These are phyloP conservation scores for Drosophila histrio DNA, from an alignment of 2,888 invertebrate species.

Conservation along the genomic window DNA sequence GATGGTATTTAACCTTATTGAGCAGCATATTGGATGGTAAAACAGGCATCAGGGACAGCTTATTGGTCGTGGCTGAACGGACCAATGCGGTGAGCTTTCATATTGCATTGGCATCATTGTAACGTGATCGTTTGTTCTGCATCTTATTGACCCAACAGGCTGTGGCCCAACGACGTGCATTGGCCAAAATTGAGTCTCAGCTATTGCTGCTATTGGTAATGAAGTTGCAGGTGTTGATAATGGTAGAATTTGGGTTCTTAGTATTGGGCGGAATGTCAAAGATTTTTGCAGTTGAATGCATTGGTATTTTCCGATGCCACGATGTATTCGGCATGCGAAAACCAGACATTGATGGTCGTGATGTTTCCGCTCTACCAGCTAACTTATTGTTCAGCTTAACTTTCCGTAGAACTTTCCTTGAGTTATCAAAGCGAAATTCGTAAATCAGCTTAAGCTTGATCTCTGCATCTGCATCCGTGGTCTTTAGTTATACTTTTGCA, in stretches of 20 bases:
- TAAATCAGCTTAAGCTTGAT: slow-evolving; percentile 92
- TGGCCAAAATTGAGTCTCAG: slow-evolving; percentile 47
- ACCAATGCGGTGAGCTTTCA: slow-evolving; percentile 10
- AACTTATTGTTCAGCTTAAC: neutral
- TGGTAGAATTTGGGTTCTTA: too few species aligned
- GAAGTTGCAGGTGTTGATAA: neutral
- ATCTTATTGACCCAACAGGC: slow-evolving; percentile 60
- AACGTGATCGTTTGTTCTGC: slow-evolving; percentile 54
- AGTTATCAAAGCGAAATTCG: slow-evolving; percentile 90
- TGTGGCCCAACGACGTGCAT: slow-evolving; percentile 64
- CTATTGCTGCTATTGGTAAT: neutral
- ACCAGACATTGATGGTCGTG: neutral
- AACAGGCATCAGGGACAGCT: neutral
- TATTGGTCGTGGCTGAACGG: neutral
- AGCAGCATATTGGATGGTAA: neutral
- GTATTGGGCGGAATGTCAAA: neutral
- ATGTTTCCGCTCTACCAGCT: neutral
- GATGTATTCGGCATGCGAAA: neutral
- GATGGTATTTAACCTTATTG: neutral
- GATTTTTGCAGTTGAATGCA: neutral
- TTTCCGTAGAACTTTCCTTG: neutral
- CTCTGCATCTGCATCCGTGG: slow-evolving; percentile 64
- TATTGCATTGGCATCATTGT: slow-evolving; percentile 35
- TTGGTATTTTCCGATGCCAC: neutral
- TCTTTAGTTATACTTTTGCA: neutral